Evolutionary conservation across 2,797 vertebrate species (phyloP), one percentile per base, ranked within the genome.

Genomic region (Austrolebias charrua): DNA sequence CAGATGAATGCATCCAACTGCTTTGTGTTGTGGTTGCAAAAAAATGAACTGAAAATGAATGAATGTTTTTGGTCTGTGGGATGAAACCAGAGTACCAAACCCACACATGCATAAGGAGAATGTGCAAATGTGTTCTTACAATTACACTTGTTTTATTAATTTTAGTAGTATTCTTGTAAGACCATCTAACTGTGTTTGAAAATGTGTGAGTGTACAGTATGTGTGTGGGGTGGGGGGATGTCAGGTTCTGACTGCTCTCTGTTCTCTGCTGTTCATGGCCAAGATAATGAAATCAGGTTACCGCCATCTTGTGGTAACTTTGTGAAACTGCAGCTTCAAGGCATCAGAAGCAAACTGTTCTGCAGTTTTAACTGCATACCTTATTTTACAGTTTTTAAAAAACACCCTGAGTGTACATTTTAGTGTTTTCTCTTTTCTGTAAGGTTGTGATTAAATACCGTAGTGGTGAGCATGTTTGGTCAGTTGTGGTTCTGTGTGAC

Each of bases 271-370:
- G 1, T 19, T 2, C 38, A 58, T 55, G 46, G 4, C 11, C 10
- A 40, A 47, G 46, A 28, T 51, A 61, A 64, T 75, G 67, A 40
- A 64, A 43, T 52, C 75, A 12, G 4, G 33, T 51, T n/a, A 64
- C 69, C 85, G 6, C 83, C 79, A 78, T 81, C 89, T 85, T 20
- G 86, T 78, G 89, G 86, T 6, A 2, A 10, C 9, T 40, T 0
- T 1, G n/a, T 0, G 3, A 10, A 71, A 83, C 45, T 55, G n/a
- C 79, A 77, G 7, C 0, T 15, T 3, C 1, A 19, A 12, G 33
- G 8, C 44, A 15, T 40, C 2, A 28, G 4, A 1, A 12, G n/a
- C 13, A 3, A 3, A 0, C 1, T 33, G 20, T 2, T 0, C 4
- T 40, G 9, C 15, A 12, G 20, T 16, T 58, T 47, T 2, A 18